Evolutionary conservation across 2,797 vertebrate species (phyloP).

Genomic region (Melopsittacus undulatus): DNA sequence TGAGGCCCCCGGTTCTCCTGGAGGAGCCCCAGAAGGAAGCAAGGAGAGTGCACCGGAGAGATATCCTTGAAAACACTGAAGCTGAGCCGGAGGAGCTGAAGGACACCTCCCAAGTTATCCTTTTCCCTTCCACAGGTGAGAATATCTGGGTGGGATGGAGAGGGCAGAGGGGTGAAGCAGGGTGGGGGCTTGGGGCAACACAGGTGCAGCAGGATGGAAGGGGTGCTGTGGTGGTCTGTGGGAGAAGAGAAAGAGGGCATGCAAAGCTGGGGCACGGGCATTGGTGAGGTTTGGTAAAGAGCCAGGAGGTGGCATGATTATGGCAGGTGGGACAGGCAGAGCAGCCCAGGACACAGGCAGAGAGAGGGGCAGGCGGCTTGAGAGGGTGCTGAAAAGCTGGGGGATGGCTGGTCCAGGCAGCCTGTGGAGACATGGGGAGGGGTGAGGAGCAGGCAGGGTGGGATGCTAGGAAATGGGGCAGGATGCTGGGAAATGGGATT

Average conservation of each 20-base stretch:
- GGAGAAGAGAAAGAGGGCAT: not conserved
- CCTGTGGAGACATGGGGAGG: not conserved
- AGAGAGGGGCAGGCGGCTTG: not conserved
- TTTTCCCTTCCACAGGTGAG: constrained; percentile 90
- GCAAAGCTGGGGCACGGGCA: not conserved
- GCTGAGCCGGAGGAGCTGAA: constrained; percentile 36
- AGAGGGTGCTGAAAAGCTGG: not conserved
- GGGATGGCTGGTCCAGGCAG: not conserved
- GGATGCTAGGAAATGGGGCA: not conserved
- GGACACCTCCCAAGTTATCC: constrained; percentile 83
- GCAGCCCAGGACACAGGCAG: not conserved
- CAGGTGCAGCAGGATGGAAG: not conserved
- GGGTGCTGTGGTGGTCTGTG: not conserved
- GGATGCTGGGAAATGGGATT: not conserved
- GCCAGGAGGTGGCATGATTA: not conserved
- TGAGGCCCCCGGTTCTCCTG: constrained; percentile 58
- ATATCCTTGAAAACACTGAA: not conserved
- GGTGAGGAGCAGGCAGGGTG: not conserved
- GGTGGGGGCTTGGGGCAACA: not conserved
- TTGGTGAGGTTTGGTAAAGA: not conserved
- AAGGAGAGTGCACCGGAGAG: constrained; percentile 61
- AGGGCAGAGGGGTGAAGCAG: not conserved
- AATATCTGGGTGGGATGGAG: not conserved
- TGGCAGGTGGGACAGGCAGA: not conserved
- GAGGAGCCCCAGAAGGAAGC: constrained; percentile 20